A percentile compares a stretch with the other conserved stretches of the same genome.
Conservation (phyloP, 2,888 invertebrate species). For the Cataglyphis cursor region DNA sequence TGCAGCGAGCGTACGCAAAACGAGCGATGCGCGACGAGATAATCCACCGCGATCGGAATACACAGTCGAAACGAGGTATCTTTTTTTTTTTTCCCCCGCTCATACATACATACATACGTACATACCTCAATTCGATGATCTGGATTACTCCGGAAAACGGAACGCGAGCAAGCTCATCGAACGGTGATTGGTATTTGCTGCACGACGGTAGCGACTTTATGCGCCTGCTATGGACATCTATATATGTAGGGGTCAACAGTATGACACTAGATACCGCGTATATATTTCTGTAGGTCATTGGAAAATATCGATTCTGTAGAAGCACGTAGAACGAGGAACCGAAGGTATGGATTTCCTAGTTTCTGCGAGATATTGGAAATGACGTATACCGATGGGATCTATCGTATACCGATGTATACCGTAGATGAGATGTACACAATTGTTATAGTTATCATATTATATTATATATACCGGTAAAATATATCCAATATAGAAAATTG, state of each 20-base stretch:
- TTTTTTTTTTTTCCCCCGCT: not conserved
- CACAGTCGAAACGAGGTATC: conserved; percentile 11
- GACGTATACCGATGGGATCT: not conserved
- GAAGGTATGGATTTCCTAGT: conserved; percentile 24
- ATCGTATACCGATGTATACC: not conserved
- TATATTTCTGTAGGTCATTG: conserved; percentile 47
- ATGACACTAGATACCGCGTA: conserved; percentile 7
- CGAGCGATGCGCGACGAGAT: conserved; percentile 54
- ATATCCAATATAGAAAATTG: not conserved
- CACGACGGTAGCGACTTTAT: conserved; percentile 41
- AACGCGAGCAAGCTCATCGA: conserved; percentile 44
- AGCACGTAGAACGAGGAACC: conserved; percentile 32
- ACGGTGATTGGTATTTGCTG: conserved; percentile 44
- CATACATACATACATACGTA: not conserved
- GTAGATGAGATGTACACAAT: conserved; percentile 7
- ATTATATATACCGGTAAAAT: not conserved
- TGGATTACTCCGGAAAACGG: conserved; percentile 39
- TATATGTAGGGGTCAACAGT: conserved; percentile 4
- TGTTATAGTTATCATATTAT: not conserved
- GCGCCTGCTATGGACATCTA: conserved; percentile 9
- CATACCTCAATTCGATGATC: conserved; percentile 49
- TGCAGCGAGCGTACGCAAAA: conserved; percentile 33
- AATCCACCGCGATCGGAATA: conserved; percentile 33
- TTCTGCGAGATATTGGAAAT: conserved; percentile 30
- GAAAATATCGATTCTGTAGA: conserved; percentile 35